Evolutionary conservation across 2,797 vertebrate genomes (phyloP).

Genomic region (Loris lydekkerianus): DNA sequence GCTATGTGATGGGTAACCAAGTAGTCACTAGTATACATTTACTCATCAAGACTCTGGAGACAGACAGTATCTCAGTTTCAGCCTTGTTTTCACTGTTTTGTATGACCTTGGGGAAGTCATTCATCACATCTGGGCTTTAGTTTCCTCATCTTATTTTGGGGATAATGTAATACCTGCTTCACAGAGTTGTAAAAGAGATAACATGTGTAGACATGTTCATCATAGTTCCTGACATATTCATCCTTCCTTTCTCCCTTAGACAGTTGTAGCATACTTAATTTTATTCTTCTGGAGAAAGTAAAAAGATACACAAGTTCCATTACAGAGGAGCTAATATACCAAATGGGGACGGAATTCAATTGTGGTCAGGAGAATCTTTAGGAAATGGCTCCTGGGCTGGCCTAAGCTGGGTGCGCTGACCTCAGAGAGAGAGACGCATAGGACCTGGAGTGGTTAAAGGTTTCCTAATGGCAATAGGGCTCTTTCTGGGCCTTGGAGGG

Average conservation of each 20-base stretch:
- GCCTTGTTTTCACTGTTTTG: neutral
- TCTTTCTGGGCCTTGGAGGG: neutral
- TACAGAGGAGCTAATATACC: neutral
- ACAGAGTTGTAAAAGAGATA: constrained; percentile 32
- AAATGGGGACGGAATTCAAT: neutral
- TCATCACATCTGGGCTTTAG: neutral
- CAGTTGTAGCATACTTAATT: constrained; percentile 38
- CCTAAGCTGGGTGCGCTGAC: neutral
- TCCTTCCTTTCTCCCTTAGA: neutral
- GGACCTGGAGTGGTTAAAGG: neutral
- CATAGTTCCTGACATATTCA: neutral
- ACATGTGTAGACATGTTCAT: neutral
- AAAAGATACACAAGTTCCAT: neutral
- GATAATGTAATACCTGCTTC: constrained; percentile 22
- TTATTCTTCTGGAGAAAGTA: constrained; percentile 31
- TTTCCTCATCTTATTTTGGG: neutral
- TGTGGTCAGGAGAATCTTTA: constrained; percentile 20
- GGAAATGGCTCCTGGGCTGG: neutral
- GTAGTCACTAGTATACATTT: neutral
- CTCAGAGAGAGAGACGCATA: neutral
- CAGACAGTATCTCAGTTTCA: neutral
- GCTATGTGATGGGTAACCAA: neutral
- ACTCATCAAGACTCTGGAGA: constrained; percentile 32
- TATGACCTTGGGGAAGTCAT: neutral
- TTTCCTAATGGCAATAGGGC: neutral